Evolutionary conservation across 2,113 vertebrate species (phyloP), one percentile per base, ranked within the genome.

Genomic region (Fulmarus glacialis): DNA sequence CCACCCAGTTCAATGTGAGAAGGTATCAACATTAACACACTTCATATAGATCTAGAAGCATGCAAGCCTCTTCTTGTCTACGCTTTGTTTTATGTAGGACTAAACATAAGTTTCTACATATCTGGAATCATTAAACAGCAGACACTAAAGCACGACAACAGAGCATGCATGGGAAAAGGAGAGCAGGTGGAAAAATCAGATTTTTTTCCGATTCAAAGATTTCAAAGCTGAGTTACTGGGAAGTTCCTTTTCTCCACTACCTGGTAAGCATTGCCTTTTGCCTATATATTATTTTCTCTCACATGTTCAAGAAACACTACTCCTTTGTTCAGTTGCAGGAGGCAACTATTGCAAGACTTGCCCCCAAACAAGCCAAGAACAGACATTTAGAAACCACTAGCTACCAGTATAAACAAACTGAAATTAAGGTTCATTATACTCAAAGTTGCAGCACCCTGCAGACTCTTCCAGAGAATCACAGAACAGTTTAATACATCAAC

Each of bases 121-220:
- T 53, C 20, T 63, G 22, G 13, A 42, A 48, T 36, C 38, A n/a
- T 59, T 45, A 45, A 53, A 87, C 4, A 77, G 47, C 60, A 92
- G 47, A 48, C 2, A 27, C 11, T 47, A 70, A 58, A 89, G 43
- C 29, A 92, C 48, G 12, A 71, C 24, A 85, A 63, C 24, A 47
- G 7, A 77, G 6, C 0, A 0, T 8, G 43, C 43, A 68, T 3
- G 5, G 14, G n/a, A 43, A 56, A 91, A 74, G 27, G 6, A 84
- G 8, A 72, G 26, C 3, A 42, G 1, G 12, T 23, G 32, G 40
- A 17, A 62, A 85, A 74, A 32, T 5, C 67, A 30, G 7, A 3
- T 2, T 18, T 36, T 34, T 58, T 70, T 18, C 45, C 14, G 24
- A 55, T 38, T 75, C 22, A 21, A 79, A 13, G 29, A 89, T 81